Evolutionary conservation across 2,797 vertebrate genomes (phyloP).

Genomic region (Psittacula derbiana): DNA sequence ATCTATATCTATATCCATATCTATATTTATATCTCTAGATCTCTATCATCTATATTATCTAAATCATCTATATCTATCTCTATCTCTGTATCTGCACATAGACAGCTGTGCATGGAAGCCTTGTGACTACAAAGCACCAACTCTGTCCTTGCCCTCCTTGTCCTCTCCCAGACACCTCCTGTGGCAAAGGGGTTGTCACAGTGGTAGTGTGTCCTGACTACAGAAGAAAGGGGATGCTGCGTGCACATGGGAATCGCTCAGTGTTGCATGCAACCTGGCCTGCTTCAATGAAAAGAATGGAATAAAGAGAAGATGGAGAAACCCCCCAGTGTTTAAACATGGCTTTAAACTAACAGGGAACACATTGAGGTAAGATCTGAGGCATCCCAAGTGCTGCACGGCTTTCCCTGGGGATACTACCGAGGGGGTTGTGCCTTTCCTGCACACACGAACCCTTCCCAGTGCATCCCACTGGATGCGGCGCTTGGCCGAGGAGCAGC

Average conservation of each 20-base stretch:
- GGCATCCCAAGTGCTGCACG: fast-evolving
- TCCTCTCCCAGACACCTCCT: background rate
- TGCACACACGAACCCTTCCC: background rate
- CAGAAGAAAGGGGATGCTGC: background rate
- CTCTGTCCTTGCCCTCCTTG: background rate
- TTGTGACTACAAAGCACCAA: background rate
- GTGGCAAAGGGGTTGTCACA: background rate
- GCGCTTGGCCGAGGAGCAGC: background rate
- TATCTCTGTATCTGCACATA: background rate
- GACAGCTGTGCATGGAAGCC: background rate
- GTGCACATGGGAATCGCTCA: fast-evolving
- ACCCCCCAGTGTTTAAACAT: background rate
- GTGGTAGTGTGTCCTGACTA: fast-evolving
- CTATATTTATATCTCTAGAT: background rate
- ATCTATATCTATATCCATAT: background rate
- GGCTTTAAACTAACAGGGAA: background rate
- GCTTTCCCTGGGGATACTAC: background rate
- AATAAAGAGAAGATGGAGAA: background rate
- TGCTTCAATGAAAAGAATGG: background rate
- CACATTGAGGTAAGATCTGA: background rate
- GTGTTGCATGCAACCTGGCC: background rate
- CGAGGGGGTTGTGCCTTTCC: fast-evolving
- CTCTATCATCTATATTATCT: too few species aligned
- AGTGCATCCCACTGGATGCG: fast-evolving
- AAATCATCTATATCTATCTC: background rate